Base-by-base conservation (phyloP, 2,113 vertebrate species). In the Leucopsar rothschildi region DNA sequence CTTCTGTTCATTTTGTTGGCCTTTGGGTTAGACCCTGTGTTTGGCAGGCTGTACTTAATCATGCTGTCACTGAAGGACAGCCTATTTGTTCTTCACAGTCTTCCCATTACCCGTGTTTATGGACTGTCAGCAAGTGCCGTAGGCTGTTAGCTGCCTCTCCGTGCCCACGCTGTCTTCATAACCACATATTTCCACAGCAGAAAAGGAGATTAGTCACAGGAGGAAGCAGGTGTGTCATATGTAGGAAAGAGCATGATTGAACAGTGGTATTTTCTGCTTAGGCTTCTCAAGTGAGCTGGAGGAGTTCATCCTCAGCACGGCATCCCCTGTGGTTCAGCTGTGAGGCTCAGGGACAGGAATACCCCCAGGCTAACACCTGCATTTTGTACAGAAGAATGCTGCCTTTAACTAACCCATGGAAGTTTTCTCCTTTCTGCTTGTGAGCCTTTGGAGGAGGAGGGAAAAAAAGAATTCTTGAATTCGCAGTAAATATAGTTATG, bases 191-290 rank as follows among this genome's bases (percentile, higher is more conserved):
- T 95, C 92, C 31, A 13, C 61, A 63, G 12, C 83, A 92, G 91
- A 92, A 91, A 94, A 91, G 44, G 60, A 75, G 64, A 94, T 97
- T 96, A 96, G 93, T 95, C 94, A 93, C 73, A 56, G 94, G 63
- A 95, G 71, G 84, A 91, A 95, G 87, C 93, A 97, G 91, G 91
- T 95, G 94, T 95, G 84, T 66, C 87, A 85, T 33, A 65, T 70
- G 21, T 72, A 56, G 87, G 87, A 87, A 95, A 91, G 50, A 68
- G 65, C 2, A 28, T 82, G 85, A 95, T 85, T 91, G 78, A 92
- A 76, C 78, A 72, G 80, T 42, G 61, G 50, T 89, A 45, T 93
- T 92, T 95, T 95, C 89, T 95, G n/a, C 81, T 79, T 72, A 28
- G 63, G 45, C 65, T 85, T 89, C 91, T 87, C 59, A 57, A 59